Evolutionary conservation across 2,113 vertebrate species (phyloP), one percentile per base, ranked within the genome.

Genomic region (Microcebus jonahi): DNA sequence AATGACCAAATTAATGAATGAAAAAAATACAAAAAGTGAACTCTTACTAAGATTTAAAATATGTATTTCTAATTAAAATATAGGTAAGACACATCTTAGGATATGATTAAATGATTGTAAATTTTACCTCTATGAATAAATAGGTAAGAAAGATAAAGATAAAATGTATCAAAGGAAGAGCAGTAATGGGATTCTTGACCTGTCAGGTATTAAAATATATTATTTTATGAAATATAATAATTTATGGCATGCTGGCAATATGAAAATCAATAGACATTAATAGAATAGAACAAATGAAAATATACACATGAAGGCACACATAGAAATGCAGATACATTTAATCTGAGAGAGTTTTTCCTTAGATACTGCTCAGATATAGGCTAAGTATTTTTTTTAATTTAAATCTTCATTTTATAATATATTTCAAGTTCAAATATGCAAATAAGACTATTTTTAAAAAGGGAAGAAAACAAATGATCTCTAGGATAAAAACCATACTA

Each of bases 101-200:
- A 83, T 45, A 71, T 50, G 7, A 95, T 20, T 88, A 83, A 82
- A 67, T 94, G 6, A 65, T 57, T 77, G 0, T 71, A 71, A 88
- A 79, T 83, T 70, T 70, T 29, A 70, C 50, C 67, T 76, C 17
- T 39, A 50, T 75, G 25, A 94, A 81, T 42, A 50, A 89, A 90
- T 59, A 91, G 57, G 8, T 75, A 87, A 88, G 23, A 79, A 82
- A 55, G 29, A 2, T 76, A 79, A 82, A 55, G 29, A 2, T 76
- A 83, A 79, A 79, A 79, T 55, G 6, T 42, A 61, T 59, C 70
- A 90, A 65, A 67, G 5, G n/a, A 83, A 83, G 18, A 91, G 36
- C 15, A 36, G 29, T 36, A 71, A 90, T 27, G 10, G 21, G 36
- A 90, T 55, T 73, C 29, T 90, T 55, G 12, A 39, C 4, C 11